Base-by-base conservation (phyloP, 2,888 invertebrate genomes). In the Margaritifera margaritifera region DNA sequence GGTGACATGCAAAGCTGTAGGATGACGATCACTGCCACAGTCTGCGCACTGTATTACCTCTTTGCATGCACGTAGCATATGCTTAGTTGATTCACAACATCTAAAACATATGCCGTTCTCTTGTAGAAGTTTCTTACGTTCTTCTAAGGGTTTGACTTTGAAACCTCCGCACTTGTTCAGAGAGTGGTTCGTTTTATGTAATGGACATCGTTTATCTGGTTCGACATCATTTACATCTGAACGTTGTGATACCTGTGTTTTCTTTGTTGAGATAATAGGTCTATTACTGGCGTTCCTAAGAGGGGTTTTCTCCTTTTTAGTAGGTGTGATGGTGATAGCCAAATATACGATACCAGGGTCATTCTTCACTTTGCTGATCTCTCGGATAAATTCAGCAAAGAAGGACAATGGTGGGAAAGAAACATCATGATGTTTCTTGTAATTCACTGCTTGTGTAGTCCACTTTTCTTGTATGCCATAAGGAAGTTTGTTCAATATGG, bases 401-500 rank as follows among this genome's bases (percentile, higher is more conserved):
- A 63, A 54, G 31, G 20, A n/a, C 27, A 66, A 66, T 20, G 70
- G 70, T 19, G 66, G 66, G 52, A 62, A 69, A 51, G 59, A 11
- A 11, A 58, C 65, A 52, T 66, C 31, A 55, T 66, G 3, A 2
- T 18, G 42, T 11, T 22, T 19, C 51, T 66, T 71, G 52, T 67
- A 71, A 11, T 56, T 60, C 6, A 31, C 22, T 19, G 64, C 67
- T n/a, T 42, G 54, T 31, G 55, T 56, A 4, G 55, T 25, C 66
- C 66, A 67, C 57, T 61, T 71, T 60, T 71, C 63, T 27, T 67
- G 66, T 11, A 71, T 22, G 15, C n/a, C n/a, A n/a, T n/a, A n/a
- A n/a, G n/a, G n/a, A n/a, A n/a, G n/a, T n/a, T n/a, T n/a, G n/a
- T n/a, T 42, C 6, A 68, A 42, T 11, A 71, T 65, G 3, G 25